Percentiles rank a stretch among this genome's conserved stretches.
These are phyloP conservation scores for Trimorus sp. DNA, from an alignment of 2,888 invertebrate species.

Conservation along the genomic window DNA sequence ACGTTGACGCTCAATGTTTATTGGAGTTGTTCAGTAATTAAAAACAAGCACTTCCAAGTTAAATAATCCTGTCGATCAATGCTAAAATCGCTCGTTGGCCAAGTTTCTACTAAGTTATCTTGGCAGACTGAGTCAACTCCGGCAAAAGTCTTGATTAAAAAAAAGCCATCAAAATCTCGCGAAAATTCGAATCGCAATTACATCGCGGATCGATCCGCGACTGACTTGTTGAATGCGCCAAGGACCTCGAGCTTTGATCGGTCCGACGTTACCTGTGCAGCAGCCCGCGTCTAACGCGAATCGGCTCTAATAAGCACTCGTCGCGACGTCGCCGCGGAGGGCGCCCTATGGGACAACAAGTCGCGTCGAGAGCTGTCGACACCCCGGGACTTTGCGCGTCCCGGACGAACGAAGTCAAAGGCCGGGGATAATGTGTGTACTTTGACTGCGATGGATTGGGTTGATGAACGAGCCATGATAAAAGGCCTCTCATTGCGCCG, in stretches of 20 bases:
- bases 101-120: too few species aligned
- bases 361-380: slow-evolving; percentile 36
- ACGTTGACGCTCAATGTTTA: too few species aligned
- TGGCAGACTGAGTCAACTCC: too few species aligned
- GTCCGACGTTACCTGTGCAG: slow-evolving; percentile 34
- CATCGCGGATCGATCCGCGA: too few species aligned
- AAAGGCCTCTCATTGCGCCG: slow-evolving; percentile 38
- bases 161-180: too few species aligned
- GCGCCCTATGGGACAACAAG: slow-evolving; percentile 20
- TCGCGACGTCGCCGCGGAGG: slow-evolving; percentile 29
- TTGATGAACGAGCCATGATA: slow-evolving; percentile 43
- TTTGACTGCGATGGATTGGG: slow-evolving; percentile 49
- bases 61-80: too few species aligned
- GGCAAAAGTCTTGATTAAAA: too few species aligned
- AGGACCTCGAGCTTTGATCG: background rate
- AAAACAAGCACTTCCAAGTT: too few species aligned
- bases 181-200: too few species aligned
- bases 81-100: too few species aligned
- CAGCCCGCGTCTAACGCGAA: slow-evolving; percentile 60
- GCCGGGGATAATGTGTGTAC: slow-evolving; percentile 41
- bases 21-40: too few species aligned
- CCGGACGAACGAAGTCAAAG: slow-evolving; percentile 42
- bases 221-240: too few species aligned
- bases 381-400: background rate
- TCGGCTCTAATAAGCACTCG: slow-evolving; percentile 68